Percentiles rank a stretch among this genome's conserved stretches.
Conservation (phyloP, 2,113 vertebrate species). For the Anolis sagrei region DNA sequence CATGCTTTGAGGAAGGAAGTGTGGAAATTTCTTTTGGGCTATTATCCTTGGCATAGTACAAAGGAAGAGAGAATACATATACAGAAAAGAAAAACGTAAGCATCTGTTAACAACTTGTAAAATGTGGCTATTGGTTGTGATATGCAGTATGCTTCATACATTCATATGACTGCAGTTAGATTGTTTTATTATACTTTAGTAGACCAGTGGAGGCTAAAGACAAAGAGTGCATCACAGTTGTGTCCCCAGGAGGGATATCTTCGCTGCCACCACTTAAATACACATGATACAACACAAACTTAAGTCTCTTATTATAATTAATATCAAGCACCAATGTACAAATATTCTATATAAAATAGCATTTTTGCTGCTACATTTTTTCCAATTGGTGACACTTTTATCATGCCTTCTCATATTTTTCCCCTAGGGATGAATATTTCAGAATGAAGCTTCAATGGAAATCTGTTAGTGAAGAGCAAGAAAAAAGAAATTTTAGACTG, state of each 20-base stretch:
- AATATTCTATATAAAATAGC: not conserved
- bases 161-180: not conserved
- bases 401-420: slow-evolving; percentile 46
- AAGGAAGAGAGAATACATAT: slow-evolving; percentile 87
- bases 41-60: slow-evolving; percentile 92
- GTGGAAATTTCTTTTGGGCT: slow-evolving; percentile 95
- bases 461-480: slow-evolving; percentile 94
- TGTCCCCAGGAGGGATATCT: not conserved
- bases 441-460: slow-evolving; percentile 99
- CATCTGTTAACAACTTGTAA: not conserved
- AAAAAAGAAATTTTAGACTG: slow-evolving; percentile 92
- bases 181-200: not conserved
- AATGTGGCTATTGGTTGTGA: not conserved
- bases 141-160: slow-evolving; percentile 1
- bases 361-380: not conserved
- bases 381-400: slow-evolving; percentile 6
- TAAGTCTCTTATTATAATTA: not conserved
- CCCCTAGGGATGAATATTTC: slow-evolving; percentile 93
- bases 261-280: not conserved
- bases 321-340: not conserved
- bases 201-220: not conserved
- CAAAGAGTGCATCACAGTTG: not conserved
- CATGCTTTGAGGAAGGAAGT: slow-evolving; percentile 89
- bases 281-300: no score
- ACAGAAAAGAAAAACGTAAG: slow-evolving; percentile 89